These are phyloP conservation scores for Blastobasis adustella DNA, from an alignment of 2,888 invertebrate genomes.

Conservation along the genomic window DNA sequence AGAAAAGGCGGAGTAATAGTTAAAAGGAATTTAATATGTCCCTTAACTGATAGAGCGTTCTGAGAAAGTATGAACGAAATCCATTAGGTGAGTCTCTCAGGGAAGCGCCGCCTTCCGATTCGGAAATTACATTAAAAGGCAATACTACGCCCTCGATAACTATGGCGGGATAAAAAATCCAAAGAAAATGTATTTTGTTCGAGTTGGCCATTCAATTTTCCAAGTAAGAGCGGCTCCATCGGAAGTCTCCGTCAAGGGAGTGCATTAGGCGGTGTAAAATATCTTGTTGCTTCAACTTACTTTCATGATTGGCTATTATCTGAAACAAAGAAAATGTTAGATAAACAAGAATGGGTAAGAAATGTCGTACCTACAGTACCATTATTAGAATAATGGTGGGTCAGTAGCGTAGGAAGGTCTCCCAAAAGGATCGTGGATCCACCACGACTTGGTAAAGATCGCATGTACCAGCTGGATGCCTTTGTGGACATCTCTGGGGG, in stretches of 20 bases:
- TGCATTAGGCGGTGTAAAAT: too few species aligned
- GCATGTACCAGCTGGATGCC: too few species aligned
- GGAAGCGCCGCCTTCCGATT: constrained; percentile 48
- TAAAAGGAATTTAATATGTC: constrained; percentile 27
- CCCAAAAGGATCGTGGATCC: too few species aligned
- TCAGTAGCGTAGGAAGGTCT: too few species aligned
- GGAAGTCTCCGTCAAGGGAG: neutral
- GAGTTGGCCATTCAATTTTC: constrained; percentile 6
- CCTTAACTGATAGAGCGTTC: constrained; percentile 38
- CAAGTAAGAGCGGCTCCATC: constrained; percentile 1
- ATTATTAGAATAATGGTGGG: too few species aligned
- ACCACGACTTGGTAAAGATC: too few species aligned
- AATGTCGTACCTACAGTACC: too few species aligned
- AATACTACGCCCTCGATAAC: constrained; percentile 58
- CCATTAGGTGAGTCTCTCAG: constrained; percentile 62
- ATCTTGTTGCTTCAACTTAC: too few species aligned
- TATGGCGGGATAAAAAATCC: constrained; percentile 37
- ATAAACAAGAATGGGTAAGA: too few species aligned
- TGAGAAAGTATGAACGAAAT: constrained; percentile 55
- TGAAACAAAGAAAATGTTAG: too few species aligned
- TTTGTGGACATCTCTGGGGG: too few species aligned
- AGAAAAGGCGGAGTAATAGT: constrained; percentile 12
- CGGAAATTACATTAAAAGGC: constrained; percentile 70
- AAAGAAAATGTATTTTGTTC: constrained; percentile 28
- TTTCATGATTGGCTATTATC: too few species aligned